Percentiles rank a stretch among this genome's conserved stretches.
Evolutionary conservation across 1,140 invertebrate species (phyloP).

Genomic region (Calycopis cecrops): DNA sequence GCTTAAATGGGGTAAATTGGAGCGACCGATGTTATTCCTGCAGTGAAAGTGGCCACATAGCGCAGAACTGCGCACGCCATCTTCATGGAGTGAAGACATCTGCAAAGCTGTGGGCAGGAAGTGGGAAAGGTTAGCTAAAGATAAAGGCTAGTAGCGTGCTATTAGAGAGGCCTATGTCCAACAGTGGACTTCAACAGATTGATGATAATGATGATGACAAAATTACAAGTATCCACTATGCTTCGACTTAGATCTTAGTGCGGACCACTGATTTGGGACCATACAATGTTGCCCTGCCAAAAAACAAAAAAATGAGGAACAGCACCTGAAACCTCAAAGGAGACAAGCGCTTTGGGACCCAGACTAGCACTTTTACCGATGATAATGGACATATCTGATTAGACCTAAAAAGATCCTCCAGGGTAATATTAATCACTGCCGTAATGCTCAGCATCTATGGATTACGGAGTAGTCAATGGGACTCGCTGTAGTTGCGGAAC

Average conservation of each 20-base stretch:
- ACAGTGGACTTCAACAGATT: too few relatives aligned
- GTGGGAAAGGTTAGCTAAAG: too few relatives aligned
- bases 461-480: slow-evolving; percentile 20
- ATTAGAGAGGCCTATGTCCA: too few relatives aligned
- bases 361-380: background rate
- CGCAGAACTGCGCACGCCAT: background rate
- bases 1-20: background rate
- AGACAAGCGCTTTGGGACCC: background rate
- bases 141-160: too few relatives aligned
- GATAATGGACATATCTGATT: background rate
- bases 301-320: background rate
- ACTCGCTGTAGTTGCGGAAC: slow-evolving; percentile 20
- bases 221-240: slow-evolving; percentile 6
- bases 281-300: background rate
- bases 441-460: slow-evolving; percentile 17
- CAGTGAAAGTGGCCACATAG: slow-evolving; percentile 15
- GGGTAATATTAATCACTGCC: slow-evolving; percentile 25
- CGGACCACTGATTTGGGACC: background rate
- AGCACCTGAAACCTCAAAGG: background rate
- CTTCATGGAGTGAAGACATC: too few relatives aligned
- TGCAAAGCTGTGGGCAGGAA: too few relatives aligned
- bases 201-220: too few relatives aligned
- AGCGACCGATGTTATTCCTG: slow-evolving; percentile 18
- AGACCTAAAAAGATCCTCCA: slow-evolving; percentile 12
- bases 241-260: background rate